These are phyloP conservation scores for Micromussa lordhowensis DNA, from an alignment of 92 coral and sea anemone species.

Conservation along the genomic window DNA sequence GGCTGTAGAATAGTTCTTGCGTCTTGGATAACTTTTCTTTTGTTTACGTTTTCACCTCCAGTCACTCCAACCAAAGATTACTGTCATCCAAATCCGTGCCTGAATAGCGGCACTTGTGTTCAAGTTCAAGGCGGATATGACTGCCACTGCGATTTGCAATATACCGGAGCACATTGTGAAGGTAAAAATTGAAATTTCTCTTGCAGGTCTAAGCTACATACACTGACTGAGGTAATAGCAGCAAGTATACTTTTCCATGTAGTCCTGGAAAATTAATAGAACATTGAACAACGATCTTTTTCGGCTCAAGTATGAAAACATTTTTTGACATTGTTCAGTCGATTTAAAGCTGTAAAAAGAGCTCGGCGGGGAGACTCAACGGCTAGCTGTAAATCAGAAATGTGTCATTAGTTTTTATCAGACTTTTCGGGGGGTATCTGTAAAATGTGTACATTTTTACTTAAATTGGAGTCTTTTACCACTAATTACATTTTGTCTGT, in stretches of 20 bases:
- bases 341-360: background rate
- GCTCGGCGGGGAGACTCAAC: too few relatives aligned
- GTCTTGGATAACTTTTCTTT: background rate
- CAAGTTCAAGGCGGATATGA: constrained; percentile 87
- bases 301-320: too few relatives aligned
- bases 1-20: constrained; percentile 18
- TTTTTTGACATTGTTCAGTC: background rate
- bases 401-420: too few relatives aligned
- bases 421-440: too few relatives aligned
- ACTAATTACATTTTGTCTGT: too few relatives aligned
- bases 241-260: background rate
- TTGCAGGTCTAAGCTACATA: background rate
- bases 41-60: background rate
- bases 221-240: background rate
- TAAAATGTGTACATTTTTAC: too few relatives aligned
- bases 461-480: too few relatives aligned
- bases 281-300: too few relatives aligned
- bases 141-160: constrained; percentile 80
- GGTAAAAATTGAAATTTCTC: constrained; percentile 45
- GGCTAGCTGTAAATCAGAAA: too few relatives aligned
- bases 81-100: constrained; percentile 97
- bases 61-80: constrained; percentile 46
- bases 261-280: background rate
- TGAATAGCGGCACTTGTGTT: constrained; percentile 81
- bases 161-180: constrained; percentile 97